These are phyloP conservation scores for Propithecus perrieri DNA, from an alignment of 2,797 vertebrate genomes.

Conservation along the genomic window DNA sequence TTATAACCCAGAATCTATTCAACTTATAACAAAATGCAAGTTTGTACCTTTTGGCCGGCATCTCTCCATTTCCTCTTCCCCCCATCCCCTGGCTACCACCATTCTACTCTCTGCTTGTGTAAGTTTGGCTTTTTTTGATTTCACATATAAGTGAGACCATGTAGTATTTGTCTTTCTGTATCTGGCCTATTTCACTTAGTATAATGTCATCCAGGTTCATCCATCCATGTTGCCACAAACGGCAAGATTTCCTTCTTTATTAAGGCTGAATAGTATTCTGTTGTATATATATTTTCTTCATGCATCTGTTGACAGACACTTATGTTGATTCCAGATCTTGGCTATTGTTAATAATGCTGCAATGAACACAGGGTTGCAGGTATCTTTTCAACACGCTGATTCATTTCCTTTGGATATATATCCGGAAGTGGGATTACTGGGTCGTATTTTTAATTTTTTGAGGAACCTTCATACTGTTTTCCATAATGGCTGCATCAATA, in stretches of 20 bases:
- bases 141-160: background rate
- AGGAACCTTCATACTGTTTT: background rate
- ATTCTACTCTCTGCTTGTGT: background rate
- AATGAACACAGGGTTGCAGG: background rate
- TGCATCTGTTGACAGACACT: background rate
- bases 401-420: background rate
- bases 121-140: background rate
- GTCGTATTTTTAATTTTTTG: background rate
- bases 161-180: background rate
- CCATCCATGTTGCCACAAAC: background rate
- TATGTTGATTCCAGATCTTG: background rate
- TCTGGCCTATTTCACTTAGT: background rate
- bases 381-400: background rate
- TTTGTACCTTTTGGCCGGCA: background rate
- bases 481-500: background rate
- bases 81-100: background rate
- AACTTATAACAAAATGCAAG: background rate
- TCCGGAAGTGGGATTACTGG: background rate
- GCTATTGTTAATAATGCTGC: background rate
- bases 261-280: background rate
- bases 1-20: background rate
- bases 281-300: background rate
- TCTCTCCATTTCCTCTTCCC: background rate
- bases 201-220: background rate
- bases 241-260: background rate